Conservation (phyloP, 2,888 invertebrate genomes). For the Parnassius smintheus region DNA sequence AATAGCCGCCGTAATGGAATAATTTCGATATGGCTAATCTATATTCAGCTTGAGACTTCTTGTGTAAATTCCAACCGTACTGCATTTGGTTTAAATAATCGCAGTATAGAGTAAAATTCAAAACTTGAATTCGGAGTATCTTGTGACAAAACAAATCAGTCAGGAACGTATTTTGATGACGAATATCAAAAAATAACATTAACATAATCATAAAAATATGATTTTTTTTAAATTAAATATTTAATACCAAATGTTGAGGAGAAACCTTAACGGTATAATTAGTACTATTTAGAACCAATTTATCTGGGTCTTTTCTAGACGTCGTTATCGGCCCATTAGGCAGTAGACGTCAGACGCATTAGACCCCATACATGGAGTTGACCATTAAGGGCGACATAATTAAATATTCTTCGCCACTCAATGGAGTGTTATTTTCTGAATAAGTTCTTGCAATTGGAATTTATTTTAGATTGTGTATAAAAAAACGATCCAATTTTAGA, state of each 20-base stretch:
- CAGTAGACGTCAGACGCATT: constrained; percentile 8
- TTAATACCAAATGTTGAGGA: no score
- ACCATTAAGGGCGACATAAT: constrained; percentile 2
- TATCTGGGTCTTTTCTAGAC: constrained; percentile 19
- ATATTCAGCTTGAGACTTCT: constrained; percentile 59
- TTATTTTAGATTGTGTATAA: no score
- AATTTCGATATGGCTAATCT: constrained; percentile 66
- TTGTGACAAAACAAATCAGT: no score
- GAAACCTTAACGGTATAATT: no score
- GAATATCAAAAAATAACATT: no score
- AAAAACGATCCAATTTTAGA: no score
- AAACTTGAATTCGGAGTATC: background rate
- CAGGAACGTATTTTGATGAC: no score
- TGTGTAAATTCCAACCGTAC: constrained; percentile 12
- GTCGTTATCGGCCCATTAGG: constrained; percentile 18
- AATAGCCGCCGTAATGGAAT: constrained; percentile 66
- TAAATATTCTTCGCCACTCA: constrained; percentile 9
- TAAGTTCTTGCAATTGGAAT: background rate
- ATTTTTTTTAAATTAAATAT: no score
- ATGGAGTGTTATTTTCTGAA: background rate
- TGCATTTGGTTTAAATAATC: constrained; percentile 11
- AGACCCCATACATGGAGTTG: constrained; percentile 10
- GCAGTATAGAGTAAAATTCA: background rate
- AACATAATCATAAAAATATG: no score
- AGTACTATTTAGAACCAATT: constrained; percentile 18